Conservation (phyloP, 2,113 vertebrate species). For the Oreocharis arfaki region DNA sequence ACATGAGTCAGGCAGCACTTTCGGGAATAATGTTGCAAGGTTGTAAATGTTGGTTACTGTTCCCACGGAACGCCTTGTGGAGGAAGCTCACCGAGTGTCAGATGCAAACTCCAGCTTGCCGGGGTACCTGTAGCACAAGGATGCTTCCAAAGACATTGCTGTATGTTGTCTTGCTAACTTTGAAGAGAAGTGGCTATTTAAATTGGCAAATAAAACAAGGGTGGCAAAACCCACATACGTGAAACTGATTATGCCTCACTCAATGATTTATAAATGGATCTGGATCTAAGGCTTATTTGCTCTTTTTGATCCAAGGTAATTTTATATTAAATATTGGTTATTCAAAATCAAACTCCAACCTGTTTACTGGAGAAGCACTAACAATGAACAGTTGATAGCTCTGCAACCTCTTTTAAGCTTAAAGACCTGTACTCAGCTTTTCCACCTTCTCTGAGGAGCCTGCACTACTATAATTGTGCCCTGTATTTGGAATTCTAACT, state of each 20-base stretch:
- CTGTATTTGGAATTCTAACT: neutral
- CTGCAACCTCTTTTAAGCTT: neutral
- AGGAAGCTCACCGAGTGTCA: neutral
- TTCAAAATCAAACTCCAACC: neutral
- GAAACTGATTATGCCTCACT: neutral
- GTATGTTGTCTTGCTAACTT: neutral
- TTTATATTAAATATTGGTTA: neutral
- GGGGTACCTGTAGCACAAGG: neutral
- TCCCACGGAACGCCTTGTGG: neutral
- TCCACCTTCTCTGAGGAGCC: neutral
- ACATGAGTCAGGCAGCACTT: conserved; percentile 54
- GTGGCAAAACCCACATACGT: accelerated
- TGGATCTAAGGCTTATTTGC: neutral
- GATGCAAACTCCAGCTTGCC: neutral
- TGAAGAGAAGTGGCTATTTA: neutral
- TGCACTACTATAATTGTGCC: neutral
- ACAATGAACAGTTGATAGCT: neutral
- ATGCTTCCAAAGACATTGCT: neutral
- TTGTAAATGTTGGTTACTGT: neutral
- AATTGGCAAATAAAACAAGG: neutral
- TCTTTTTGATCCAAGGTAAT: neutral
- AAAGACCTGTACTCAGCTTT: neutral
- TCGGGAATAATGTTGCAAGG: neutral
- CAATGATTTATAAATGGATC: neutral
- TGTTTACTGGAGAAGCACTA: neutral